Conservation (phyloP, 2,113 vertebrate genomes). For the Hydrochoerus hydrochaeris region DNA sequence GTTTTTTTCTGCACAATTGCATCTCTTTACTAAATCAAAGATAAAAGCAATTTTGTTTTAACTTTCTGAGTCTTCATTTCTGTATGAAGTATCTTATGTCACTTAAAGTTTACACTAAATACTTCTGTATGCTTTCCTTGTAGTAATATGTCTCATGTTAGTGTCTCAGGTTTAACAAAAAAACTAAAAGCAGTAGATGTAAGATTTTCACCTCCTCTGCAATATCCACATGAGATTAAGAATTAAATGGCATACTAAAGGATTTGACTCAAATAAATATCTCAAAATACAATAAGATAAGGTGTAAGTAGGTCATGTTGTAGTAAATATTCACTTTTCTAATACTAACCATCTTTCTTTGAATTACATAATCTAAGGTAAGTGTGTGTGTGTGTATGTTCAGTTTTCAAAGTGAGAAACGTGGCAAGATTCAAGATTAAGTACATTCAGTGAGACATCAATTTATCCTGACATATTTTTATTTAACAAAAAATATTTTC, state of each 20-base stretch:
- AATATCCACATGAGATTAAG: background rate
- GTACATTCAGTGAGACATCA: background rate
- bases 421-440: background rate
- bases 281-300: background rate
- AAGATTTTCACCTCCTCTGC: background rate
- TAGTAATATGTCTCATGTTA: background rate
- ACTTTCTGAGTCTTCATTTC: background rate
- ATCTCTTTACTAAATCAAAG: background rate
- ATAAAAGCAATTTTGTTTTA: background rate
- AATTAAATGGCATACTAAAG: constrained; percentile 35
- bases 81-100: background rate
- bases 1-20: background rate
- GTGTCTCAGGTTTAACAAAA: background rate
- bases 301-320: background rate
- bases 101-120: background rate
- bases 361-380: background rate
- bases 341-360: background rate
- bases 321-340: constrained; percentile 12
- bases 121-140: background rate
- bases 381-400: background rate
- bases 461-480: background rate
- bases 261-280: constrained; percentile 52
- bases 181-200: background rate
- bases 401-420: background rate
- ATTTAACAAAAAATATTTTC: background rate